phyloP scores from a whole-genome alignment of 92 coral and sea anemone genomes.

The Porites rus region DNA sequence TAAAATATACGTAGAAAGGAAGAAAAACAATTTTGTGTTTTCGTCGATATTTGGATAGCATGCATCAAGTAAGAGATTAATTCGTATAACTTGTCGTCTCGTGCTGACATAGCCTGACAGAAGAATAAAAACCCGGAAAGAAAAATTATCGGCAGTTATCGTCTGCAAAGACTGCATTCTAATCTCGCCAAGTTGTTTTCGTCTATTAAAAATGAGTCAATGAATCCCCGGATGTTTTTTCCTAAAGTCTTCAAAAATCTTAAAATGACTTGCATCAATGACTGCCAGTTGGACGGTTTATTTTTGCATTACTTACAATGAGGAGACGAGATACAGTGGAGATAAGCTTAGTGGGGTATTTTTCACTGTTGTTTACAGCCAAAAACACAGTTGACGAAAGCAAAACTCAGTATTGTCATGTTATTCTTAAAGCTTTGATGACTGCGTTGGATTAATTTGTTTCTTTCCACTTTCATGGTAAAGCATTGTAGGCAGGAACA shows the following conservation, averaged over 20 bases:
- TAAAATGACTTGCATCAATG: neutral
- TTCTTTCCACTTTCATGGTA: conserved; percentile 1
- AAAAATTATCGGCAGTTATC: neutral
- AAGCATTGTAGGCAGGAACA: conserved; percentile 20
- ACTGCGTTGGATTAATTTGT: conserved; percentile 2
- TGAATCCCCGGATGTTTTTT: neutral
- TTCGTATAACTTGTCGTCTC: conserved; percentile 9
- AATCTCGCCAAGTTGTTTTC: conserved; percentile 13
- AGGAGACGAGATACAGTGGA: neutral
- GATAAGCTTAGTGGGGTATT: conserved; percentile 6
- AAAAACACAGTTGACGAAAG: neutral
- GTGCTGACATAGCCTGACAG: conserved; percentile 13
- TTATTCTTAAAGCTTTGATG: conserved; percentile 1
- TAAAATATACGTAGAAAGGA: neutral
- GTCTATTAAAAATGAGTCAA: neutral
- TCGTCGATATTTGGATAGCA: conserved; percentile 34
- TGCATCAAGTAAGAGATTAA: neutral
- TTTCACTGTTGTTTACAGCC: conserved; percentile 25
- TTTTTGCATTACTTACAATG: neutral
- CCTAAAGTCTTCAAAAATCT: conserved; percentile 8
- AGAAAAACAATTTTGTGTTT: conserved; percentile 14
- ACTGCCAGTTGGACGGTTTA: neutral
- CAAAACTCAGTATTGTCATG: conserved; percentile 4
- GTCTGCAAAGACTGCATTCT: neutral
- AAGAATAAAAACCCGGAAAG: conserved; percentile 6